Evolutionary conservation across 1,140 invertebrate genomes (phyloP), one percentile per base, ranked within the genome.

Genomic region (Drosophila nikananu): DNA sequence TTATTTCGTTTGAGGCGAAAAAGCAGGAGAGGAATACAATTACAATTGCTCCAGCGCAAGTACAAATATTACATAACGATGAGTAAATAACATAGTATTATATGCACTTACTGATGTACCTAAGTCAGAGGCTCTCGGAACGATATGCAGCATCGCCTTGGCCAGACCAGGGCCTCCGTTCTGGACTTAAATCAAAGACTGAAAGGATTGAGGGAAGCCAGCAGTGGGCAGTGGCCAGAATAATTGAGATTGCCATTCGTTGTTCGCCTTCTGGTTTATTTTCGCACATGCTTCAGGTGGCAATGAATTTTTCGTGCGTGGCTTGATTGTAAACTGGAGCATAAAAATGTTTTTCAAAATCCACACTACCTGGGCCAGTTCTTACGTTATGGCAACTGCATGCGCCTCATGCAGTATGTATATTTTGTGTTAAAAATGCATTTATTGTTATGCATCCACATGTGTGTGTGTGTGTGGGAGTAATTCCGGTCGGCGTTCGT

Each of bases 261-360:
- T 15, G 42, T 19, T 58, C 48, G 35, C 68, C 52, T 70, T 72
- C 37, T 39, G 70, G 21, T 61, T 73, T 73, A 61, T 61, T 52
- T 30, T 73, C 37, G 49, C 57, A 70, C 64, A 90, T 89, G 84
- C 84, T 89, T 90, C 86, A 84, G 86, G 78, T 90, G 86, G 84
- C 77, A 84, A 90, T 90, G 84, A 89, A 79, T 90, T 81, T 89
- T 77, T 89, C 68, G 84, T 89, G 84, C 84, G 84, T 89, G 86
- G 77, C 81, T 84, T 89, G 78, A 89, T 89, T 89, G 84, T 70
- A 89, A 89, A 90, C 89, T 89, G 84, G 84, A 89, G 84, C 84
- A 89, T 81, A 81, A 89, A 89, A 90, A 89, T 77, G 83, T 72
- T 87, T 87, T 89, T 79, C 80, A 60, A 78, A 79, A 84, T 62